Evolutionary conservation across 2,888 invertebrate genomes (phyloP), one percentile per base, ranked within the genome.

Genomic region (Aquatica leii): DNA sequence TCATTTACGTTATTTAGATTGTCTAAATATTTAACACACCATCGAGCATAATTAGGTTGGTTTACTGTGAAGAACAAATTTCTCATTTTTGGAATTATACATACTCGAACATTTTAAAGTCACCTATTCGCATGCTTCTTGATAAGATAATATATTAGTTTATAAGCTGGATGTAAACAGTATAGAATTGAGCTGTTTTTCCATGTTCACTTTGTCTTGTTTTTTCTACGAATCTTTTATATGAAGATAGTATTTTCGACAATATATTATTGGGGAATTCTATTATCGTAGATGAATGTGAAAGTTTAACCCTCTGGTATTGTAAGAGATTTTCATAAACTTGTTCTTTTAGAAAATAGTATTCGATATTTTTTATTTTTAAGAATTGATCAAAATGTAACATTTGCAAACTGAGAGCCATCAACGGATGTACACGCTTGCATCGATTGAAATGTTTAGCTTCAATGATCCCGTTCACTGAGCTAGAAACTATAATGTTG

Each of bases 371-470:
- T 31, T 31, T 31, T 31, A 9, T 31, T 31, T 31, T 31, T 31
- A 31, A 31, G 9, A 9, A 31, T 31, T 31, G 31, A 9, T 31
- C 31, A 31, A 31, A 31, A 31, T 31, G 31, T 31, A 31, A 31
- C 9, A 31, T 31, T 31, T 31, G 31, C 9, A 31, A 31, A 6
- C 5, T 9, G 2, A 48, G 1, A n/a, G 68, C 40, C 46, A 70
- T 48, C 5, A 73, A 34, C 20, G 67, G 41, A 73, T n/a, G n/a
- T n/a, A n/a, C n/a, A n/a, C n/a, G n/a, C n/a, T n/a, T n/a, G n/a
- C n/a, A n/a, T n/a, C n/a, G n/a, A n/a, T n/a, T n/a, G n/a, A n/a
- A 77, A 61, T 76, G 72, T 65, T 73, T 76, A 2, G 74, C 72
- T 3, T 18, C 46, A 5, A 74, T 8, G 59, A 77, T 72, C 2